Percentiles rank a stretch among this genome's conserved stretches.
These are phyloP conservation scores for Drosophila aldrichi DNA, from an alignment of 2,888 invertebrate species.

Conservation along the genomic window DNA sequence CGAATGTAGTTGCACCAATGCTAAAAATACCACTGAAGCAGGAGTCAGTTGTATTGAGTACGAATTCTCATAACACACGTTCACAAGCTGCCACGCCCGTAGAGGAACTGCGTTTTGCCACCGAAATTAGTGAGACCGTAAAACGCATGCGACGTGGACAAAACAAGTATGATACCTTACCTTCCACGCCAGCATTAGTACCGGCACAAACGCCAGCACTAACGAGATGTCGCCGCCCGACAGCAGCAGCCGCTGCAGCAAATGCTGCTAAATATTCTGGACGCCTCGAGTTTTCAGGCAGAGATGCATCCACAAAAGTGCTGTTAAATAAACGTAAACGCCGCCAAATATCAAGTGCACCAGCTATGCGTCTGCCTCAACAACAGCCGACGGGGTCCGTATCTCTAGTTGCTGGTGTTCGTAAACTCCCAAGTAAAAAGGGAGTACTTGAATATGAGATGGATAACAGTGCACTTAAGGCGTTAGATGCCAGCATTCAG, in stretches of 20 bases:
- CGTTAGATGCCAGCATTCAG: constrained; percentile 69
- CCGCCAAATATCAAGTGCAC: constrained; percentile 23
- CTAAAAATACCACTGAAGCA: constrained; percentile 38
- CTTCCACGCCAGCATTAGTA: constrained; percentile 55
- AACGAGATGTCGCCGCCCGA: constrained; percentile 55
- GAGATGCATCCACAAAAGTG: constrained; percentile 3
- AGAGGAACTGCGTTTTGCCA: constrained; percentile 83
- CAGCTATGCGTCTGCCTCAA: constrained; percentile 22
- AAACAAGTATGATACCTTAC: constrained; percentile 82
- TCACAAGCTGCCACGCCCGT: constrained; percentile 80
- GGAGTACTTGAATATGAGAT: constrained; percentile 82
- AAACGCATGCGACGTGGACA: constrained; percentile 84
- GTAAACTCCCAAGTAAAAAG: constrained; percentile 81
- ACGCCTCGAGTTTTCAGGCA: constrained; percentile 39
- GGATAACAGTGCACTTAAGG: constrained; percentile 72
- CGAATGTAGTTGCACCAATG: constrained; percentile 11
- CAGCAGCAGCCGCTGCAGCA: constrained; percentile 18
- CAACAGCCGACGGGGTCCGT: constrained; percentile 25
- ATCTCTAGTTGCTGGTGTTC: constrained; percentile 59
- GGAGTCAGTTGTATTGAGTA: constrained; percentile 11
- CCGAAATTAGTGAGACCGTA: constrained; percentile 84
- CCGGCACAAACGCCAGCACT: constrained; percentile 20
- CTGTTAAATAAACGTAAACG: constrained; percentile 57
- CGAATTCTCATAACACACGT: constrained; percentile 65
- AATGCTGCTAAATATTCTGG: constrained; percentile 41